Base-by-base conservation (phyloP, 2,113 vertebrate species). In the Oceanites oceanicus region DNA sequence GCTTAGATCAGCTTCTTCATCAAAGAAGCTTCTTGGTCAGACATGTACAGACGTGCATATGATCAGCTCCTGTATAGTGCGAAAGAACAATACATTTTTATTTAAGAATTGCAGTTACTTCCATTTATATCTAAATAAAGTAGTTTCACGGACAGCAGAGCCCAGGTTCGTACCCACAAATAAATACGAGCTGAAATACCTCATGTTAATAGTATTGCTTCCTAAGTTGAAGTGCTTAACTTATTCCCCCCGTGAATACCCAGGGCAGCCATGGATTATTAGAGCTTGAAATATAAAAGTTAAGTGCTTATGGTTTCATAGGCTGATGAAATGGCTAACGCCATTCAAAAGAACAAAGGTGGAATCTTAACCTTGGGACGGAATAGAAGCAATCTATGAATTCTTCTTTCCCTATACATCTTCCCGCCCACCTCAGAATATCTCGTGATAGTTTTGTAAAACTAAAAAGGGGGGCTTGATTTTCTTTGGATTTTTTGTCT, bases 21-120 rank as follows among this genome's bases (percentile, higher is more conserved):
- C 91, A 87, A 71, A 90, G 83, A 90, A 96, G 94, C 94, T 96
- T 96, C 96, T 97, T 96, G 89, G 94, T 97, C 96, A 97, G 95
- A 95, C 96, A 86, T 96, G 95, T 96, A 81, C 90, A 94, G 89
- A 89, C 94, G 42, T 84, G 95, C 95, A 96, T 96, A 65, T 18
- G 92, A 96, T 97, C 96, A 96, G 29, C 93, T 93, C 83, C 80
- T 94, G 76, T 59, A 14, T 9, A 65, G 38, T 91, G 96, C 17
- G n/a, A 96, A 97, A 97, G 92, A 97, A 88, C 94, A 97, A 95
- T 92, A 21, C 49, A 26, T 93, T 94, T 79, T 93, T 89, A 67
- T 87, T 96, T 96, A 94, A 90, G 95, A 96, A 84, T 87, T 94
- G 87, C 75, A 96, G 83, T 97, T 96, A 95, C 75, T 96, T 93